Percentiles rank a stretch among this genome's conserved stretches.
These are phyloP conservation scores for Xenopus laevis DNA, from an alignment of 2,113 vertebrate genomes.

Conservation along the genomic window DNA sequence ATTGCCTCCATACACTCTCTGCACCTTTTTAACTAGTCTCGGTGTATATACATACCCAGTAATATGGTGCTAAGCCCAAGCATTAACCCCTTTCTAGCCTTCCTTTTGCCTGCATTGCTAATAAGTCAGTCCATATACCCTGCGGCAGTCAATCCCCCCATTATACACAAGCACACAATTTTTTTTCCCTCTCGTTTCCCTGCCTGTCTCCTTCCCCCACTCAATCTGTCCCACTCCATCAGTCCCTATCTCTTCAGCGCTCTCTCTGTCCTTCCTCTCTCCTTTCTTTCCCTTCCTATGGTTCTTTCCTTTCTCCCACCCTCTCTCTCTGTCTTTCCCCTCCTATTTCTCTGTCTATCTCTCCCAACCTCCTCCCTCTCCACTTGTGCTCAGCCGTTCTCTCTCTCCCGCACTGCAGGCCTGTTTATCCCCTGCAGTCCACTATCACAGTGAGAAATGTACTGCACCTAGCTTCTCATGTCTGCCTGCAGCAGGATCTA, in stretches of 20 bases:
- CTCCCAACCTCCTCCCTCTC: conserved; percentile 21
- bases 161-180: background rate
- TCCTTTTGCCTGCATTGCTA: background rate
- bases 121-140: background rate
- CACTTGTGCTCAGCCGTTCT: conserved; percentile 6
- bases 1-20: background rate
- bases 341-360: conserved; percentile 20
- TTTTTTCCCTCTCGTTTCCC: background rate
- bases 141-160: background rate
- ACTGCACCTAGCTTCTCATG: conserved; percentile 43
- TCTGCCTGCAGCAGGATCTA: conserved; percentile 34
- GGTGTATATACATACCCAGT: background rate
- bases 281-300: conserved; percentile 1
- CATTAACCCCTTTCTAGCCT: background rate
- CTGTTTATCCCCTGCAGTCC: conserved; percentile 35
- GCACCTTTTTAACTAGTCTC: background rate
- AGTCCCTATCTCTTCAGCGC: conserved; percentile 25
- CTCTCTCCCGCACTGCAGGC: conserved; percentile 32
- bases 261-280: conserved; percentile 22
- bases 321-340: conserved; percentile 1
- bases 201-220: conserved; percentile 27
- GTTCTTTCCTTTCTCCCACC: conserved; percentile 9
- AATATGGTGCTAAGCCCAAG: background rate
- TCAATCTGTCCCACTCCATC: conserved; percentile 28
- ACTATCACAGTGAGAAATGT: conserved; percentile 45